Evolutionary conservation across 2,113 vertebrate genomes (phyloP).

Genomic region (Heterotis niloticus): DNA sequence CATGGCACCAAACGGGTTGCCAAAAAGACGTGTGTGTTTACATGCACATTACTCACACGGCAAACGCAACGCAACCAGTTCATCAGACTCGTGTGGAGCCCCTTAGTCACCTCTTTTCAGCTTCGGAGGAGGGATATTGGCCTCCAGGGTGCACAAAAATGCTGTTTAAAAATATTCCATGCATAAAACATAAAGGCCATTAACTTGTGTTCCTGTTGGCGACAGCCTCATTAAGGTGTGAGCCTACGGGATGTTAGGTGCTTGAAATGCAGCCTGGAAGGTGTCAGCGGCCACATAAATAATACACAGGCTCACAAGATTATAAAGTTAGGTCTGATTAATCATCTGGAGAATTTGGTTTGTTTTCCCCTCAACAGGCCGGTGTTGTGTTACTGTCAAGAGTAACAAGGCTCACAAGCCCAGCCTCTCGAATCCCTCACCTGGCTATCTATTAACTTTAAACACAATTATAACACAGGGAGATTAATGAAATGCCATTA

Average conservation of each 20-base stretch:
- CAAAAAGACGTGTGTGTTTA: neutral
- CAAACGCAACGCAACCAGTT: neutral
- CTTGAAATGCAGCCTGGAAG: neutral
- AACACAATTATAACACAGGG: neutral
- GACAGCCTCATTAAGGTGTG: constrained; percentile 3
- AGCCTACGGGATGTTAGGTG: neutral
- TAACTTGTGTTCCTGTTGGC: constrained; percentile 8
- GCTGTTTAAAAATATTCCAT: constrained; percentile 19
- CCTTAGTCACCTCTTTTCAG: neutral
- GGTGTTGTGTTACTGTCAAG: neutral
- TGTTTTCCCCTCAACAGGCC: constrained; percentile 8
- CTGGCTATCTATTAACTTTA: neutral
- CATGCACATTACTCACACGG: neutral
- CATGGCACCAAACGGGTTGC: too few species aligned
- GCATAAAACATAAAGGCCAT: constrained; percentile 26
- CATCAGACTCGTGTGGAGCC: neutral
- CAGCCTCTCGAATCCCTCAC: neutral
- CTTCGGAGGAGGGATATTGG: constrained; percentile 2
- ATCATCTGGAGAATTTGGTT: neutral
- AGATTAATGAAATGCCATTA: neutral
- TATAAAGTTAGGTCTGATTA: constrained; percentile 1
- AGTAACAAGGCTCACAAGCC: neutral
- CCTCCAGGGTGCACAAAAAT: constrained; percentile 15
- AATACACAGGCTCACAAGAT: neutral
- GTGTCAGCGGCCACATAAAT: neutral